These are phyloP conservation scores for Theristicus caerulescens DNA, from an alignment of 2,113 vertebrate species.

Conservation along the genomic window DNA sequence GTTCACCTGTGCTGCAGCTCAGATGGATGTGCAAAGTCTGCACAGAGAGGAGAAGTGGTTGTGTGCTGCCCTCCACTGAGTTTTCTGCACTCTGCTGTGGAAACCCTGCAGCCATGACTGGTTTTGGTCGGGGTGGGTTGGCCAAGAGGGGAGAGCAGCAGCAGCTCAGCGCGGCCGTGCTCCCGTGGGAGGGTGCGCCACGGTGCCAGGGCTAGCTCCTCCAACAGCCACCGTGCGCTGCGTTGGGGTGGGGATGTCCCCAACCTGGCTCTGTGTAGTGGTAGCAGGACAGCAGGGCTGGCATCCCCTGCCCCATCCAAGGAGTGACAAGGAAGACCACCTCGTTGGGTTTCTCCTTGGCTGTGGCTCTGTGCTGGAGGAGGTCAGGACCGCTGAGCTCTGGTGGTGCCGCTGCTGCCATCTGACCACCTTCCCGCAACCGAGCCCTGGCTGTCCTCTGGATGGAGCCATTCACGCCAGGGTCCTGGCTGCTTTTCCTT, in stretches of 20 bases:
- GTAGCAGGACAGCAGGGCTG: not conserved
- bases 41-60: not conserved
- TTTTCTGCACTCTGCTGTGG: not conserved
- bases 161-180: not conserved
- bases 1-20: not conserved
- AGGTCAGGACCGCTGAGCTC: not conserved
- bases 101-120: not conserved
- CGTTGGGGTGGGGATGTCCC: not conserved
- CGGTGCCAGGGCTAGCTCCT: not conserved
- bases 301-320: not conserved
- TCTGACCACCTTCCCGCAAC: not conserved
- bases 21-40: not conserved
- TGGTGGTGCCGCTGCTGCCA: not conserved
- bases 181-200: not conserved
- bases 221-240: not conserved
- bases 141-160: not conserved
- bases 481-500: not conserved
- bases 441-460: not conserved
- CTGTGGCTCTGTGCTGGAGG: not conserved
- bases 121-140: not conserved
- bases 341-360: not conserved
- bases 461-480: not conserved
- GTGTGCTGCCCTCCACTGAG: conserved; percentile 36
- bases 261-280: fast-evolving
- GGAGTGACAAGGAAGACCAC: not conserved